Percentiles rank a stretch among this genome's conserved stretches.
Evolutionary conservation across 2,797 vertebrate genomes (phyloP).

Genomic region (Microcaecilia unicolor): DNA sequence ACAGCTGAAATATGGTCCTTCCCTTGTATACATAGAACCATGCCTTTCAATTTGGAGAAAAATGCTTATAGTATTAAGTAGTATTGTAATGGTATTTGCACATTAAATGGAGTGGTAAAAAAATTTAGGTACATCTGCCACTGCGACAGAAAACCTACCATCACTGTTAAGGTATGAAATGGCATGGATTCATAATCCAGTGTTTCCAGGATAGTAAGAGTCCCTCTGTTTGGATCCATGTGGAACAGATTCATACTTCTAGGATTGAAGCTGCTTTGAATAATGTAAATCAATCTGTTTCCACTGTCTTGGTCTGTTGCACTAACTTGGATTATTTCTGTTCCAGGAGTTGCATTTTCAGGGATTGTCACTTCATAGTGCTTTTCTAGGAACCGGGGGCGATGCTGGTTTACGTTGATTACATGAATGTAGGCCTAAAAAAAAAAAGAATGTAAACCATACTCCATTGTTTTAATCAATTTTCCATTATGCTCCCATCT

Average conservation of each 20-base stretch:
- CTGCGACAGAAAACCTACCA: constrained; percentile 79
- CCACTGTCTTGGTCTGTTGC: constrained; percentile 73
- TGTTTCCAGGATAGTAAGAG: constrained; percentile 67
- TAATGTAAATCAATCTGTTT: constrained; percentile 80
- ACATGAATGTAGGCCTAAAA: constrained; percentile 80
- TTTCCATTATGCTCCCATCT: too few relatives aligned
- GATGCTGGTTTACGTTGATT: constrained; percentile 83
- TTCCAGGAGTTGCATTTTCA: constrained; percentile 76
- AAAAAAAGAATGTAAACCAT: too few relatives aligned
- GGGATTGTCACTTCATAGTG: constrained; percentile 72
- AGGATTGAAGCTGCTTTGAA: constrained; percentile 74
- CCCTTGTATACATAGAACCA: too few relatives aligned
- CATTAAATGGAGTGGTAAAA: too few relatives aligned
- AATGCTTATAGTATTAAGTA: too few relatives aligned
- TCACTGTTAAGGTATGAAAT: constrained; percentile 74
- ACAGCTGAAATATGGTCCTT: too few relatives aligned
- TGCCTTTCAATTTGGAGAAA: too few relatives aligned
- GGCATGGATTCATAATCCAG: constrained; percentile 69
- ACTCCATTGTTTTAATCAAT: too few relatives aligned
- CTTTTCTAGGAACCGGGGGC: constrained; percentile 73
- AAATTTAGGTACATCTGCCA: too few relatives aligned
- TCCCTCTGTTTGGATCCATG: constrained; percentile 79
- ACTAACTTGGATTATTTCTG: constrained; percentile 74
- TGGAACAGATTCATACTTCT: constrained; percentile 76
- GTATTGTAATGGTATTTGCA: too few relatives aligned